These are phyloP conservation scores for Margarornis squamiger DNA, from an alignment of 2,797 vertebrate species.

Conservation along the genomic window DNA sequence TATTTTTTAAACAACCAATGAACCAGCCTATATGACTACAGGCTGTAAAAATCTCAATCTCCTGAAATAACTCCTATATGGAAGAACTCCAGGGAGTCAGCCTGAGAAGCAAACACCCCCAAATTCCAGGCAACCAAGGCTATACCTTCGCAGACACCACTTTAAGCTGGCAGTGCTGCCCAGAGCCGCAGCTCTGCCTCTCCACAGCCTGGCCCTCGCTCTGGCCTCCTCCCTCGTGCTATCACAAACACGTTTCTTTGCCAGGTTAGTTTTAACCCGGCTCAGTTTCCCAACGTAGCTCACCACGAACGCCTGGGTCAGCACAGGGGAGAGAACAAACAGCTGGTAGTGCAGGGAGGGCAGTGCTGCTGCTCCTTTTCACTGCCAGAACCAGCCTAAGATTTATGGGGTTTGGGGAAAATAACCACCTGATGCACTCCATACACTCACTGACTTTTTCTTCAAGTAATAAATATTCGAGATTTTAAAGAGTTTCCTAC, in stretches of 20 bases:
- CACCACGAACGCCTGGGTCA: constrained; percentile 42
- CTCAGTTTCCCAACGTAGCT: constrained; percentile 43
- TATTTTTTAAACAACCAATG: not conserved
- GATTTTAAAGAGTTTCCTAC: not conserved
- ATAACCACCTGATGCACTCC: constrained; percentile 24
- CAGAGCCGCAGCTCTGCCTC: not conserved
- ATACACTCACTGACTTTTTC: not conserved
- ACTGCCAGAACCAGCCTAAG: not conserved
- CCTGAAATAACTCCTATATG: not conserved
- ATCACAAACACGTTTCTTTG: constrained; percentile 43
- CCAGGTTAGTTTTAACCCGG: constrained; percentile 29
- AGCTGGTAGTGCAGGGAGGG: constrained; percentile 5
- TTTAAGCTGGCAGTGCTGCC: not conserved
- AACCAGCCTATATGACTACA: not conserved
- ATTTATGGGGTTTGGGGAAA: constrained; percentile 24
- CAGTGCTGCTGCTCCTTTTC: not conserved
- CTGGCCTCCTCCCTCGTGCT: constrained; percentile 12
- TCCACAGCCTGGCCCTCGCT: not conserved
- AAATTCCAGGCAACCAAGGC: not conserved
- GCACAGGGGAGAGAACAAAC: constrained; percentile 41
- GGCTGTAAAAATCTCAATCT: not conserved
- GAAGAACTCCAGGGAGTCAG: not conserved
- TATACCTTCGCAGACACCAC: accelerated
- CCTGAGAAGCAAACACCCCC: not conserved
- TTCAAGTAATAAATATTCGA: not conserved